Percentiles rank a stretch among this genome's conserved stretches.
Conservation (phyloP, 2,797 vertebrate genomes). For the Agapornis canus region DNA sequence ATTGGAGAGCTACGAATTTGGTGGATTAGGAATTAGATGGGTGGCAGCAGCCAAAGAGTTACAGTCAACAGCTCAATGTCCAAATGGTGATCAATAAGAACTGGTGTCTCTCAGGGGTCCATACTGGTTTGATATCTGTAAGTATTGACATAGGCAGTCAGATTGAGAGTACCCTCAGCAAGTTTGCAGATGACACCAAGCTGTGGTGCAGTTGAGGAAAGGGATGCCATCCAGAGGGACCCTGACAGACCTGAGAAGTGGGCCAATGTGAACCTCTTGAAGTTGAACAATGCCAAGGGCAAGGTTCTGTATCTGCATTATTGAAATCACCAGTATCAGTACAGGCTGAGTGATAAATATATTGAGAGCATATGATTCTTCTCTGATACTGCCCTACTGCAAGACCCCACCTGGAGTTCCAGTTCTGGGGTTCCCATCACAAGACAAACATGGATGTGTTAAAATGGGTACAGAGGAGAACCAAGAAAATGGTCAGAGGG, state of each 20-base stretch:
- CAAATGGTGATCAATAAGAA: background rate
- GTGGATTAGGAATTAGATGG: background rate
- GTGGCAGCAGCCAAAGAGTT: background rate
- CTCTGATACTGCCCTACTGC: background rate
- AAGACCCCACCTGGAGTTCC: background rate
- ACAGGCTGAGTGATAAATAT: background rate
- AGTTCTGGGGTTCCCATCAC: background rate
- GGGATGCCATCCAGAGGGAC: background rate
- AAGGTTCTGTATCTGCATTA: background rate
- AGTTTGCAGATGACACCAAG: background rate
- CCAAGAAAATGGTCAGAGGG: background rate
- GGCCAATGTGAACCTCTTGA: background rate
- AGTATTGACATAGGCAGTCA: background rate
- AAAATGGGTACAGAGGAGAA: background rate
- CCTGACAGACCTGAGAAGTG: background rate
- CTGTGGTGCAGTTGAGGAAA: background rate
- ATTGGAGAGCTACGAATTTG: background rate
- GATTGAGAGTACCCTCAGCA: background rate
- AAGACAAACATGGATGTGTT: background rate
- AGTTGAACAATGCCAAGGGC: background rate
- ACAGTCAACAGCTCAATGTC: background rate
- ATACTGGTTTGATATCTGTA: background rate
- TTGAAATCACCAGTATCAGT: background rate
- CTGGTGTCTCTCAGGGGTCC: background rate
- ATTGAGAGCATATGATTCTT: background rate